Evolutionary conservation across 64 coral and sea anemone genomes (phyloP).

Genomic region (Catalaphyllia jardinei): DNA sequence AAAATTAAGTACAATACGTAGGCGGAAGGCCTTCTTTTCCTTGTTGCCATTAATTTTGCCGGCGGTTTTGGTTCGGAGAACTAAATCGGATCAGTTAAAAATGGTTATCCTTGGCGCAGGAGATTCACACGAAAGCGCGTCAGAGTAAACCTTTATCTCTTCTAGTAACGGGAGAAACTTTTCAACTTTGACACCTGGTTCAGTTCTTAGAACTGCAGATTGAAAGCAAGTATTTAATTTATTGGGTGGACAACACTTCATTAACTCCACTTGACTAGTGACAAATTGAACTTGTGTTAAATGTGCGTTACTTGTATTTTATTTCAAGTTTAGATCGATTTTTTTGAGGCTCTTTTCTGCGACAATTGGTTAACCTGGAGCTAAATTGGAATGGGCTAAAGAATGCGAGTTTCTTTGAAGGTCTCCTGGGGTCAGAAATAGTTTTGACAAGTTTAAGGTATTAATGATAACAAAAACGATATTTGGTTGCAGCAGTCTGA

Average conservation of each 20-base stretch:
- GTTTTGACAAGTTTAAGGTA: background rate
- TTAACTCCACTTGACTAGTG: background rate
- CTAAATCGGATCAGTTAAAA: background rate
- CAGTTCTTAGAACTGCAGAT: too few species aligned
- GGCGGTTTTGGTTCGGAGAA: background rate
- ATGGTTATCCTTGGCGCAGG: background rate
- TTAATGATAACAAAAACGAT: background rate
- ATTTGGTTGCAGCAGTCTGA: slow-evolving; percentile 13
- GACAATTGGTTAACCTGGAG: background rate
- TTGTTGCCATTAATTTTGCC: background rate
- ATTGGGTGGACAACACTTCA: too few species aligned
- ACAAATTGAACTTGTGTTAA: background rate
- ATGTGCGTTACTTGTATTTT: background rate
- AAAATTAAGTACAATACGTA: background rate
- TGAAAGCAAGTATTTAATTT: too few species aligned
- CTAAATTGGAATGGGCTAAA: background rate
- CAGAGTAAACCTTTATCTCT: background rate
- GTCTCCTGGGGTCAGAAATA: background rate
- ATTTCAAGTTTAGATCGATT: background rate
- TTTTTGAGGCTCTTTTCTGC: background rate
- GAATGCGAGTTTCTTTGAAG: background rate
- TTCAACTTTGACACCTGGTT: too few species aligned
- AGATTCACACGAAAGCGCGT: background rate
- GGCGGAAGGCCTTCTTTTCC: background rate
- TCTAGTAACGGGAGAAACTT: background rate